A percentile compares a stretch with the other conserved stretches of the same genome.
These are phyloP conservation scores for Sebastes nivosus DNA, from an alignment of 2,797 vertebrate genomes.

Conservation along the genomic window DNA sequence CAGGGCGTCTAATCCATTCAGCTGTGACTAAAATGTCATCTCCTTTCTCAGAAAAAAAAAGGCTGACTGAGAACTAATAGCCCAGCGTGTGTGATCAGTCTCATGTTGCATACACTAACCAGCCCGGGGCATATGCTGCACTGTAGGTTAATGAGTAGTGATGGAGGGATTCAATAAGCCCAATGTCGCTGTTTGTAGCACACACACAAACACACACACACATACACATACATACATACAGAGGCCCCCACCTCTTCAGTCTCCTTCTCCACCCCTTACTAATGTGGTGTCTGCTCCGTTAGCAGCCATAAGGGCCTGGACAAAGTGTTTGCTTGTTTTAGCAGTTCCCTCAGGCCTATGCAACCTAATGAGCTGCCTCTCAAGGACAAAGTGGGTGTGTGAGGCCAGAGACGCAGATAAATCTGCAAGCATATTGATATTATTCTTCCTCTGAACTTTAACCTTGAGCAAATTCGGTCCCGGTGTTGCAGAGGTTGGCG, in stretches of 20 bases:
- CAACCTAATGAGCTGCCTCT: conserved; percentile 74
- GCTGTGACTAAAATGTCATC: conserved; percentile 15
- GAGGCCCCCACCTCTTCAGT: conserved; percentile 27
- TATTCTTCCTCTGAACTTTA: conserved; percentile 29
- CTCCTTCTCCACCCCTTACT: conserved; percentile 51
- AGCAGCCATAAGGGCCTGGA: conserved; percentile 58
- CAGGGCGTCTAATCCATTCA: conserved; percentile 31
- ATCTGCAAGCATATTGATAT: conserved; percentile 11
- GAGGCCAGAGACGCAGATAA: conserved; percentile 1
- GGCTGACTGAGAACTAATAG: conserved; percentile 27
- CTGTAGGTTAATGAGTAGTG: conserved; percentile 66
- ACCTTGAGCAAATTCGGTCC: background rate
- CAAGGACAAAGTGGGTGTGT: conserved; percentile 60
- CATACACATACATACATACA: background rate
- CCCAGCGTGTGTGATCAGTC: conserved; percentile 52
- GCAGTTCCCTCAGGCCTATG: conserved; percentile 56
- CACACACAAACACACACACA: background rate
- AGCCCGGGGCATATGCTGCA: conserved; percentile 24
- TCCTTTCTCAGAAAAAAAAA: conserved; percentile 11
- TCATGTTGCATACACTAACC: conserved; percentile 55
- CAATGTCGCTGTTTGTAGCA: conserved; percentile 6
- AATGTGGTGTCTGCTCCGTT: conserved; percentile 65
- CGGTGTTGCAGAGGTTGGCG: background rate
- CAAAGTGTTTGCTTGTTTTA: conserved; percentile 76
- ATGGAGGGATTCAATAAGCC: conserved; percentile 56